Evolutionary conservation across 2,888 invertebrate genomes (phyloP), one percentile per base, ranked within the genome.

Genomic region (Agrochola litura): DNA sequence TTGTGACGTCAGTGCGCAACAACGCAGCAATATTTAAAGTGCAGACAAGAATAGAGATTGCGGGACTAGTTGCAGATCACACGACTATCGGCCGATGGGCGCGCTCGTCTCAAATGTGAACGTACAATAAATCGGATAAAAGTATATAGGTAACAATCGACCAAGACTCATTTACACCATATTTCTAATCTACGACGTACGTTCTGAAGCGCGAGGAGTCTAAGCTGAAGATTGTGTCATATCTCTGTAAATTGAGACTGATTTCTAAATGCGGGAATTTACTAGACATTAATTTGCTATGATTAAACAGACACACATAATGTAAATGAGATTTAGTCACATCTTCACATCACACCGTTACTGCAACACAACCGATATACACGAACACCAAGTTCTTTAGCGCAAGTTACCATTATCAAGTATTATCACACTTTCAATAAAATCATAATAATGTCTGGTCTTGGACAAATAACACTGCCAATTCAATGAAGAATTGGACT

Each of bases 151-250:
- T 79, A 83, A 66, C 83, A 85, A 86, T 78, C 85, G 83, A 87
- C 88, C 88, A 87, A 87, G 83, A 86, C 88, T 87, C 87, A 87
- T 87, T 87, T 86, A 88, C 87, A 87, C 88, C 88, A 88, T 76
- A 81, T 88, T 81, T 84, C 84, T 87, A 88, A 88, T 80, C 87
- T 87, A 87, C 78, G 41, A 80, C 80, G 65, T 78, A 88, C 77
- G 60, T 83, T 76, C 71, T 83, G 83, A 87, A 87, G 88, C 87
- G 74, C 63, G 66, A 88, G 77, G 76, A 79, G 70, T 85, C 83
- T 81, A 86, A 88, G 87, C 88, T 77, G 79, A 79, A 83, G 70
- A 83, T 54, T 46, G 82, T 77, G 80, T 76, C 80, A 70, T 65
- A 88, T 76, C 79, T 86, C 71, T 69, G 76, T 79, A 67, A 77